phyloP scores from a whole-genome alignment of 2,888 invertebrate genomes.

The Plemyria rubiginata region DNA sequence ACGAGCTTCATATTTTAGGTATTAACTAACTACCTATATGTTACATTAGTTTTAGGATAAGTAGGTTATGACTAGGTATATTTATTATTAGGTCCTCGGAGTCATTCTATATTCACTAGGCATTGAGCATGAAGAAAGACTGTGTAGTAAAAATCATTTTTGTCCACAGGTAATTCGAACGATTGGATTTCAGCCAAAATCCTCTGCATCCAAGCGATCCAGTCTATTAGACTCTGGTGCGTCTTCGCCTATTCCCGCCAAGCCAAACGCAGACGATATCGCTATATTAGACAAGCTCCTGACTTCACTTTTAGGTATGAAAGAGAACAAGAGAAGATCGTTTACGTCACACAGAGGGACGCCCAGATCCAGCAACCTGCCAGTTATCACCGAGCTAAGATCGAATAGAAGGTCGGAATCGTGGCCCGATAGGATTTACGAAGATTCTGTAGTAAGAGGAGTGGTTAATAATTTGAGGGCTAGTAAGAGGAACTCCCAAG shows the following conservation, averaged over 20 bases:
- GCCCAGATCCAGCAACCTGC: constrained; percentile 66
- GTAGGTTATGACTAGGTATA: too few relatives aligned
- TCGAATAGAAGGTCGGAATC: constrained; percentile 65
- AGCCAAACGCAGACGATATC: constrained; percentile 83
- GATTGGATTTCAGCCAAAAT: constrained; percentile 63
- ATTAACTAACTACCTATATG: too few relatives aligned
- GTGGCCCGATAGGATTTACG: constrained; percentile 76
- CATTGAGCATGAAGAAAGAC: not conserved
- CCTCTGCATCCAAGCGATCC: constrained; percentile 62
- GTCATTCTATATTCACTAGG: too few relatives aligned
- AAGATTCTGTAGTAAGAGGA: constrained; percentile 71
- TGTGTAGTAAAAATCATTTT: constrained; percentile 6
- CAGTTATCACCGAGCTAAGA: constrained; percentile 55
- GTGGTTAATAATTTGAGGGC: constrained; percentile 69
- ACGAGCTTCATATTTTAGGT: too few relatives aligned
- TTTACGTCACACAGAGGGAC: constrained; percentile 69
- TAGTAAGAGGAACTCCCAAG: constrained; percentile 63
- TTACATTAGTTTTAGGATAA: too few relatives aligned
- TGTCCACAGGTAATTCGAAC: constrained; percentile 64
- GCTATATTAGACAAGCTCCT: constrained; percentile 87
- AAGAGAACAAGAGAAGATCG: constrained; percentile 61
- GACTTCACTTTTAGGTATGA: constrained; percentile 84
- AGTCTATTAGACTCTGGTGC: constrained; percentile 63
- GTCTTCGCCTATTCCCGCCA: constrained; percentile 57
- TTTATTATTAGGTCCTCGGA: too few relatives aligned